Evolutionary conservation across 2,888 invertebrate species (phyloP).

Genomic region (Bhutanitis thaidina): DNA sequence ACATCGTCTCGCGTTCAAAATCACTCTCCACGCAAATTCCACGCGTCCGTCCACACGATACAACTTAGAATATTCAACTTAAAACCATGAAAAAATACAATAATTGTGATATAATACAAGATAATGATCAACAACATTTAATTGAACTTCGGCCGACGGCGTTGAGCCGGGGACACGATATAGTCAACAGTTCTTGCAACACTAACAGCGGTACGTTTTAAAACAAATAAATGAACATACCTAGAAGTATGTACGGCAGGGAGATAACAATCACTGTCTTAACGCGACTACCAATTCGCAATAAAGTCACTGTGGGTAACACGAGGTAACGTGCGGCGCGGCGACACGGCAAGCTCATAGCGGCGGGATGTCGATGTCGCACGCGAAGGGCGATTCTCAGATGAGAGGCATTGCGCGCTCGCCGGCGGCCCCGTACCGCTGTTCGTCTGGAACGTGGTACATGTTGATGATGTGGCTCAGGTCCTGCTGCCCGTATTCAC

Average conservation of each 20-base stretch:
- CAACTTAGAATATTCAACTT: conserved; percentile 72
- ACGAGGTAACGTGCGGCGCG: conserved; percentile 23
- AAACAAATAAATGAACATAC: conserved; percentile 76
- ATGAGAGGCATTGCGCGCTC: conserved; percentile 84
- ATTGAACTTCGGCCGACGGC: conserved; percentile 57
- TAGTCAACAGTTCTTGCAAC: conserved; percentile 62
- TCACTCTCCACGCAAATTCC: conserved; percentile 41
- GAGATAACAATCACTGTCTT: conserved; percentile 69
- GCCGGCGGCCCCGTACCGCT: conserved; percentile 78
- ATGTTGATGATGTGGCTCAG: conserved; percentile 83
- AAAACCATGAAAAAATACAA: conserved; percentile 75
- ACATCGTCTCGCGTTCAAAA: conserved; percentile 59
- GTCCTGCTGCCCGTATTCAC: conserved; percentile 84
- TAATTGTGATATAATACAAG: conserved; percentile 76
- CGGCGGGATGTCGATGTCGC: conserved; percentile 82
- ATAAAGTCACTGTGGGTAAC: conserved; percentile 57
- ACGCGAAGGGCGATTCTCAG: conserved; percentile 83
- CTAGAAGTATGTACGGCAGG: conserved; percentile 69
- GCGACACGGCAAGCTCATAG: conserved; percentile 65
- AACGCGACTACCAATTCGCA: conserved; percentile 51
- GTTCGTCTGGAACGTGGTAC: conserved; percentile 84
- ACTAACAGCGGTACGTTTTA: conserved; percentile 64
- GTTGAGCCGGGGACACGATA: conserved; percentile 44
- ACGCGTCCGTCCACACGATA: conserved; percentile 62
- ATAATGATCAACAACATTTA: conserved; percentile 71